Evolutionary conservation across 2,797 vertebrate genomes (phyloP).

Genomic region (Echeneis naucrates): DNA sequence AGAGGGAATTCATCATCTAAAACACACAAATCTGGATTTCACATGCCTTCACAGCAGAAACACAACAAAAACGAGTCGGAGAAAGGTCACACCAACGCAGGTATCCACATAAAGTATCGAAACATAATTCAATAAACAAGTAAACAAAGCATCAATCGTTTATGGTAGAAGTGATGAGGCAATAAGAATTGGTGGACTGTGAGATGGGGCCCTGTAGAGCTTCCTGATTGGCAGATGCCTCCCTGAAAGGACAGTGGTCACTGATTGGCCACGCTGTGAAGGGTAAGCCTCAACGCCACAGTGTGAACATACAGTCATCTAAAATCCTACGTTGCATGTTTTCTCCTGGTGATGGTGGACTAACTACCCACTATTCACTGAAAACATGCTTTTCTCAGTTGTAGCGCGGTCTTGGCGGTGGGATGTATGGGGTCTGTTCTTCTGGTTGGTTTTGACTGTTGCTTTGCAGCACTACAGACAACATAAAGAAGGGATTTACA

Average conservation of each 20-base stretch:
- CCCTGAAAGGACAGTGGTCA: slow-evolving; percentile 80
- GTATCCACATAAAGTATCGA: slow-evolving; percentile 47
- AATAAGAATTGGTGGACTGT: slow-evolving; percentile 53
- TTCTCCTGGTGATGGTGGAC: neutral
- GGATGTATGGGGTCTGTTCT: slow-evolving; percentile 14
- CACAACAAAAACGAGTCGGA: slow-evolving; percentile 58
- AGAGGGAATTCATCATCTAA: slow-evolving; percentile 63
- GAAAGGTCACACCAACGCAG: slow-evolving; percentile 54
- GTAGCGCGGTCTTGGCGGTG: slow-evolving; percentile 7
- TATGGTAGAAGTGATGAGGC: slow-evolving; percentile 47
- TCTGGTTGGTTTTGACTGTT: slow-evolving; percentile 32
- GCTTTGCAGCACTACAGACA: slow-evolving; percentile 43
- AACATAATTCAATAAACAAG: slow-evolving; percentile 52
- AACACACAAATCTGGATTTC: slow-evolving; percentile 73
- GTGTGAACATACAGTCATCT: slow-evolving; percentile 44
- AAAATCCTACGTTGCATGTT: slow-evolving; percentile 28
- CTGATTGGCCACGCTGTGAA: slow-evolving; percentile 52
- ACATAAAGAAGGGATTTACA: slow-evolving; percentile 60
- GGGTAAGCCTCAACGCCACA: slow-evolving; percentile 44
- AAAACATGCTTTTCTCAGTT: slow-evolving; percentile 4
- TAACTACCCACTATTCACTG: slow-evolving; percentile 6
- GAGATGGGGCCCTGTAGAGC: slow-evolving; percentile 68
- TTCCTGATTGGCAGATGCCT: slow-evolving; percentile 82
- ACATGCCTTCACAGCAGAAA: slow-evolving; percentile 69
- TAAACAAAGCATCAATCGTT: slow-evolving; percentile 57